Evolutionary conservation across 2,888 invertebrate species (phyloP).

Genomic region (Ornithoptera alexandrae): DNA sequence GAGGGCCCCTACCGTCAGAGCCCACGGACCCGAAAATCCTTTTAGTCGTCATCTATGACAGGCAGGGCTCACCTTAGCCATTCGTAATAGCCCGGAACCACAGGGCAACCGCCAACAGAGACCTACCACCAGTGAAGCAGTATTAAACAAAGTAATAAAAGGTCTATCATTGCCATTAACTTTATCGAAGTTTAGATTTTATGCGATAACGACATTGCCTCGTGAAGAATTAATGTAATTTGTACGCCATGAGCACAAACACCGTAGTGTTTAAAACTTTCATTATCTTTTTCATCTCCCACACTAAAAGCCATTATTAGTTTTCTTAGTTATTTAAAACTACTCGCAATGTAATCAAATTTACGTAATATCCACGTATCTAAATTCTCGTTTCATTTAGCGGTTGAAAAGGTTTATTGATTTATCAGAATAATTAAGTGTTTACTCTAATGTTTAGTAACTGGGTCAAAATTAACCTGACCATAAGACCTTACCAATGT

Average conservation of each 20-base stretch:
- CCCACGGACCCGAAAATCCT: no score
- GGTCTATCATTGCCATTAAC: constrained; percentile 29
- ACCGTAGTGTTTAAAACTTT: constrained; percentile 2
- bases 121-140: background rate
- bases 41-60: no score
- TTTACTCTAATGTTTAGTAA: no score
- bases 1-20: no score
- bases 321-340: background rate
- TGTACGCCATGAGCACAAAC: constrained; percentile 9
- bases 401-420: no score
- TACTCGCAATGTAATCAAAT: background rate
- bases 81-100: no score
- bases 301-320: constrained; percentile 5
- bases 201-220: constrained; percentile 25
- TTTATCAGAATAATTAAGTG: no score
- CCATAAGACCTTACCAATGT: no score
- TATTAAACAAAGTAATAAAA: constrained; percentile 15
- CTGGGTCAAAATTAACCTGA: no score
- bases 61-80: no score
- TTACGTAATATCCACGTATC: background rate
- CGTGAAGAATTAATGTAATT: constrained; percentile 13
- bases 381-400: background rate
- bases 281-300: constrained; percentile 5
- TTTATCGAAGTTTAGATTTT: constrained; percentile 28
- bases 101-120: no score